Evolutionary conservation across 1,140 invertebrate genomes (phyloP).

Genomic region (Latrodectus geometricus): DNA sequence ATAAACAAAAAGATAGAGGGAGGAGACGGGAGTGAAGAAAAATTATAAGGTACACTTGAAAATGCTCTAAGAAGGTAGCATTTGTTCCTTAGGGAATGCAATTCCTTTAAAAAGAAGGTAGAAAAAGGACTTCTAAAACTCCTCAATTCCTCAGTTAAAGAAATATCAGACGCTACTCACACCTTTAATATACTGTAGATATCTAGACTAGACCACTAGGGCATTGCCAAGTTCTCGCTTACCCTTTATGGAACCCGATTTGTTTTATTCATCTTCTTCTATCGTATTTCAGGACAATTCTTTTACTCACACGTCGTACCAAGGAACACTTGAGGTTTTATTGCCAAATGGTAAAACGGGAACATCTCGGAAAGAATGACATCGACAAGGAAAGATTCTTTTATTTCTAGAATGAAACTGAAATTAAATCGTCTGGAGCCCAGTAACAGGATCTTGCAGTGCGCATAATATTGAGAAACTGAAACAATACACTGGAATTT

Average conservation of each 20-base stretch:
- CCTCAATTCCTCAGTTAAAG: conserved; percentile 16
- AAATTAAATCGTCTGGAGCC: too few species aligned
- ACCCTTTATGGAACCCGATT: conserved; percentile 42
- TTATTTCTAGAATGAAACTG: background rate
- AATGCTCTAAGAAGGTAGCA: conserved; percentile 20
- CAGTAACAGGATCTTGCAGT: too few species aligned
- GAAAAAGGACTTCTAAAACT: conserved; percentile 38
- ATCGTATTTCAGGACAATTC: background rate
- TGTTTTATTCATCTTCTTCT: conserved; percentile 16
- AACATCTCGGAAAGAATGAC: background rate
- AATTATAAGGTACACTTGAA: conserved; percentile 27
- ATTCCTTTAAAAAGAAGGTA: conserved; percentile 20
- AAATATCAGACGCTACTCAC: conserved; percentile 34
- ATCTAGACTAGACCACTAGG: conserved; percentile 33
- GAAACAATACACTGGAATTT: too few species aligned
- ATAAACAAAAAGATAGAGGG: conserved; percentile 25
- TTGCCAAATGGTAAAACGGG: conserved; percentile 17
- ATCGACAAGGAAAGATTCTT: background rate
- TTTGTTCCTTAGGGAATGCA: conserved; percentile 15
- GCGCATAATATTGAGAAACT: too few species aligned
- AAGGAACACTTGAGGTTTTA: conserved; percentile 7
- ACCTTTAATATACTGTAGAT: conserved; percentile 34
- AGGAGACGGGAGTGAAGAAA: background rate
- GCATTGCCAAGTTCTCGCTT: conserved; percentile 27
- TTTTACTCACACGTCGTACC: background rate